phyloP scores from a whole-genome alignment of 1,140 invertebrate genomes.

The Cydia strobilella region DNA sequence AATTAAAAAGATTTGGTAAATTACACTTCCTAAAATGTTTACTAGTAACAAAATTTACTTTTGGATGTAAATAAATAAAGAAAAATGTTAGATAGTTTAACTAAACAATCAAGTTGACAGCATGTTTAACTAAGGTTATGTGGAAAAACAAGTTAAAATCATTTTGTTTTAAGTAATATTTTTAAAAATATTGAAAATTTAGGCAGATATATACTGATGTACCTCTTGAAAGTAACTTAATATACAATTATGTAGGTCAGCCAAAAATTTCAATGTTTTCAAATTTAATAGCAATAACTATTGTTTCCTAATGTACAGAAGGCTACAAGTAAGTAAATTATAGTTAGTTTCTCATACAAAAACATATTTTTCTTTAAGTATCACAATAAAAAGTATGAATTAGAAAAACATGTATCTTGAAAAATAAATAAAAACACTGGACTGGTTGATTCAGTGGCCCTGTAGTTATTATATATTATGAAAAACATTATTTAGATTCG shows the following conservation, averaged over 20 bases:
- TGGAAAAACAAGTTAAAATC: neutral
- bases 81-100: neutral
- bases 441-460: neutral
- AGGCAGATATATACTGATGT: neutral
- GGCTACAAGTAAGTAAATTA: neutral
- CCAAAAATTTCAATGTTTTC: slow-evolving; percentile 6
- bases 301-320: neutral
- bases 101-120: slow-evolving; percentile 11
- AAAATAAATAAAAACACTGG: neutral
- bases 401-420: slow-evolving; percentile 7
- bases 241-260: neutral
- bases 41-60: neutral
- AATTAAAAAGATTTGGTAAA: neutral
- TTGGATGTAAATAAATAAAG: slow-evolving; percentile 1
- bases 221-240: neutral
- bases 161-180: neutral
- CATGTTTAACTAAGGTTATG: slow-evolving; percentile 27
- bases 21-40: neutral
- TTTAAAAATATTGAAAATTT: neutral
- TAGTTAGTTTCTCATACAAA: neutral
- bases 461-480: neutral
- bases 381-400: neutral
- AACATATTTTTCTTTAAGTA: neutral
- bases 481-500: neutral
- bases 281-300: neutral